Evolutionary conservation across 2,888 invertebrate species (phyloP), one percentile per base, ranked within the genome.

Genomic region (Tenthredo amoena): DNA sequence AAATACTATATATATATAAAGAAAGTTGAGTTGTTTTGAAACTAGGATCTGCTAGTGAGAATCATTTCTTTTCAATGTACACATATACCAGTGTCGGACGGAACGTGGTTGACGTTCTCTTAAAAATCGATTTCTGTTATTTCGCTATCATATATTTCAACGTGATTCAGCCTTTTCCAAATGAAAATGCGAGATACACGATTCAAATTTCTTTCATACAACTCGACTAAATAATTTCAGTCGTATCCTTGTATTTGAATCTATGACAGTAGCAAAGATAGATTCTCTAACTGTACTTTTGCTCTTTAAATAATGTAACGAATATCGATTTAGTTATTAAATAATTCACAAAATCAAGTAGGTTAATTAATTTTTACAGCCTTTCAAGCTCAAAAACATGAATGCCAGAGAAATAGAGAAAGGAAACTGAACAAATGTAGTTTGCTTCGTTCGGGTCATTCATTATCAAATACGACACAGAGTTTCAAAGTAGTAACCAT

Each of bases 11-110:
- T n/a, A 34, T 77, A 34, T 55, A 26, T 34, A 55, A 55, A 50
- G 77, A 77, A 55, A 77, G 77, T 77, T 55, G 77, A 77, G 47
- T n/a, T 77, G 55, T 31, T 77, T 77, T 55, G n/a, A 55, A 77
- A 55, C 31, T 55, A 77, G 18, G 34, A 77, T 77, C 47, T 77
- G 77, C 34, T 34, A 26, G 31, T 34, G 50, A 77, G 77, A 55
- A 9, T 26, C 21, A 74, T 43, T 43, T 21, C 21, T 26, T 74
- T 74, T 7, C 21, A 68, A 34, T 18, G 15, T 18, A 18, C n/a
- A 26, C 26, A 26, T 1, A 26, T 26, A 26, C 26, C 40, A 74
- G 10, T n/a, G 71, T n/a, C n/a, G 6, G 9, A 5, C 9, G 71
- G 6, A 40, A 37, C 31, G 15, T 15, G 37, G 18, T 71, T 37